Conservation (phyloP, 2,797 vertebrate genomes). For the Coreius guichenoti region DNA sequence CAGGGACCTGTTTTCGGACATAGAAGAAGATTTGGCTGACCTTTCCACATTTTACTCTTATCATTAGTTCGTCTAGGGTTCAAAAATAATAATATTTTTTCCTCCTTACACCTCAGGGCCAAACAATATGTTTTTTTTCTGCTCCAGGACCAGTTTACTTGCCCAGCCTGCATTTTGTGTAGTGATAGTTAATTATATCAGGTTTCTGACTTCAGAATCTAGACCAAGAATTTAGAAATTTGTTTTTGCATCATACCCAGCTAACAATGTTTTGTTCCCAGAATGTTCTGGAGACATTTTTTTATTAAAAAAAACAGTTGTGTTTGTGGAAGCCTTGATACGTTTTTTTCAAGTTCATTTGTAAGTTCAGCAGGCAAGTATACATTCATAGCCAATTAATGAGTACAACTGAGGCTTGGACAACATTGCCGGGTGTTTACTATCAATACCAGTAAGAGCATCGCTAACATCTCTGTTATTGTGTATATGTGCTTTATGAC, state of each 20-base stretch:
- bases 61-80: not conserved
- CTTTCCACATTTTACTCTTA: not conserved
- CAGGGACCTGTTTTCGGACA: not conserved
- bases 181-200: not conserved
- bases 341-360: not conserved
- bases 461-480: slow-evolving; percentile 5
- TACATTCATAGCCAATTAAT: not conserved
- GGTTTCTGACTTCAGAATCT: not conserved
- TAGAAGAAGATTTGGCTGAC: not conserved
- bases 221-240: not conserved
- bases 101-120: not conserved
- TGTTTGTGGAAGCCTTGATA: no score
- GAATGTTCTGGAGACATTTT: not conserved
- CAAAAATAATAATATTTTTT: not conserved
- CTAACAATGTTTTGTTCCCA: not conserved
- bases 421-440: not conserved
- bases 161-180: not conserved
- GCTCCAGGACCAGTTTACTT: not conserved
- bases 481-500: slow-evolving; percentile 12
- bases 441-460: not conserved
- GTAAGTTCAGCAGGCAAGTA: not conserved
- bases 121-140: not conserved
- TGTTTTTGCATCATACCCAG: not conserved
- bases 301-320: no score
- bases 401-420: not conserved